Evolutionary conservation across 2,113 vertebrate species (phyloP).

Genomic region (Corythaeola cristata): DNA sequence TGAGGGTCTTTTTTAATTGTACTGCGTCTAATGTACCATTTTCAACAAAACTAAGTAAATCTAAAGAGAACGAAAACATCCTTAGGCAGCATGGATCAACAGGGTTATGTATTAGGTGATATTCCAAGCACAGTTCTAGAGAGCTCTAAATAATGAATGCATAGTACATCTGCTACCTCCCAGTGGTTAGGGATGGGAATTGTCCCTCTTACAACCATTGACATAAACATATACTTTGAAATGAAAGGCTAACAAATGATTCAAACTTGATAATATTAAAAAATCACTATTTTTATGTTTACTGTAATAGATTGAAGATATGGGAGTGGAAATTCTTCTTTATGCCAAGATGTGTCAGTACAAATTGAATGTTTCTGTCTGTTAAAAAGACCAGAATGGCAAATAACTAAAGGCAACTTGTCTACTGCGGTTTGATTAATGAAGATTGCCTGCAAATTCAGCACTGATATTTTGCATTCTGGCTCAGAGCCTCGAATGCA

Average conservation of each 20-base stretch:
- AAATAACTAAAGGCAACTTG: background rate
- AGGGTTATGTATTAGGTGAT: background rate
- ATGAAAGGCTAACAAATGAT: background rate
- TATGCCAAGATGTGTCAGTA: background rate
- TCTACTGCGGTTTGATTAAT: background rate
- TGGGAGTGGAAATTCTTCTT: background rate
- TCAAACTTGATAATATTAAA: background rate
- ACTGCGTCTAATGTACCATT: background rate
- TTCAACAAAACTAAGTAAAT: background rate
- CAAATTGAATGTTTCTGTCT: background rate
- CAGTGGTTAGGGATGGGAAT: constrained; percentile 37
- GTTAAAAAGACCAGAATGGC: background rate
- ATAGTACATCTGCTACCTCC: constrained; percentile 47
- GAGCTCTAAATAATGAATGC: background rate
- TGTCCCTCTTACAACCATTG: background rate
- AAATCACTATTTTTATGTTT: background rate
- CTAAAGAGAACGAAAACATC: background rate
- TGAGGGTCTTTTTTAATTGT: background rate
- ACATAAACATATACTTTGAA: background rate
- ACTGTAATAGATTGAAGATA: background rate
- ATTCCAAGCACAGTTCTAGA: background rate
- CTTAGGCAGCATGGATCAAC: background rate
- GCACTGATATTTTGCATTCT: background rate
- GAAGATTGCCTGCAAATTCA: background rate
- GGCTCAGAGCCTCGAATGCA: background rate